Conservation (phyloP, 2,113 vertebrate genomes). For the Danionella cerebrum region DNA sequence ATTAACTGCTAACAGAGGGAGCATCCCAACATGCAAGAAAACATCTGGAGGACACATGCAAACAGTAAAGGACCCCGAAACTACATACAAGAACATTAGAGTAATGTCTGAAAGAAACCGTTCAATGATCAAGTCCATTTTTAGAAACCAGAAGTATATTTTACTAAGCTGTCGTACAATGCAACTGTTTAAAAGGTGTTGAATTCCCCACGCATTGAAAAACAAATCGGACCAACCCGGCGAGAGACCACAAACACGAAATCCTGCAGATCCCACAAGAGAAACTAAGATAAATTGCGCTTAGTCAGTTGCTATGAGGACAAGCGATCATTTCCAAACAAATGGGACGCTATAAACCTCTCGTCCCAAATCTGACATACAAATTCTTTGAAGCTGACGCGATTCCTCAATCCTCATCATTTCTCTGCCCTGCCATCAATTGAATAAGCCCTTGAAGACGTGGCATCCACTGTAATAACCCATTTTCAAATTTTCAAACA, state of each 20-base stretch:
- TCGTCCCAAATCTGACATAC: slow-evolving; percentile 13
- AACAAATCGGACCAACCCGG: too few relatives aligned
- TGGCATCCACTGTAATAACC: not conserved
- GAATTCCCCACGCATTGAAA: too few relatives aligned
- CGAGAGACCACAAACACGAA: too few relatives aligned
- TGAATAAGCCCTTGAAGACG: not conserved
- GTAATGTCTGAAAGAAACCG: slow-evolving; percentile 6
- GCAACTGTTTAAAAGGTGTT: too few relatives aligned
- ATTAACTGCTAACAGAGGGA: slow-evolving; percentile 23
- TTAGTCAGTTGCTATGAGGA: slow-evolving; percentile 2
- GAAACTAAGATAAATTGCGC: not conserved
- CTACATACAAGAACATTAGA: not conserved
- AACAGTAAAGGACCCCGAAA: slow-evolving; percentile 23
- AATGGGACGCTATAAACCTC: not conserved
- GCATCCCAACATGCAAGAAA: slow-evolving; percentile 17
- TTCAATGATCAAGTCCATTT: slow-evolving; percentile 2
- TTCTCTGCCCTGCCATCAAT: not conserved
- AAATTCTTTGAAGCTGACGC: slow-evolving; percentile 10
- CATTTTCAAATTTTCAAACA: too few relatives aligned
- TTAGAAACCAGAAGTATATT: slow-evolving; percentile 7
- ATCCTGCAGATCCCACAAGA: not conserved
- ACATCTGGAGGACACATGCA: slow-evolving; percentile 47
- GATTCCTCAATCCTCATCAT: not conserved
- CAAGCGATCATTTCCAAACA: slow-evolving; percentile 11
- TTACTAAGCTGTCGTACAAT: too few relatives aligned